Conservation (phyloP, 2,888 invertebrate species). For the Orgyia antiqua region DNA sequence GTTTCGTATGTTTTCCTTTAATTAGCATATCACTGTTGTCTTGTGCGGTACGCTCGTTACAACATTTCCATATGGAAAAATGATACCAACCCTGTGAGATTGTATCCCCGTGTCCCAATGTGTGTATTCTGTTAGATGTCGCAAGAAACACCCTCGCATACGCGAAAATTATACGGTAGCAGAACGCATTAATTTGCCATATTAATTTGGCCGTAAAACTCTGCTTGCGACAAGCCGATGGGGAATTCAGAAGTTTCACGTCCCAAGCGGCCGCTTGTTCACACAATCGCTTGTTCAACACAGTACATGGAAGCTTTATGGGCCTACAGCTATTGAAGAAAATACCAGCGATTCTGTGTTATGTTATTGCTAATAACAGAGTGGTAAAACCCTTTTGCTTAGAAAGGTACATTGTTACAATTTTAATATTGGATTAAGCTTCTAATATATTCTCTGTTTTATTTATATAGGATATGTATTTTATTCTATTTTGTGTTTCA, state of each 20-base stretch:
- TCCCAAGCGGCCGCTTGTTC: slow-evolving; percentile 72
- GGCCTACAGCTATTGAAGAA: slow-evolving; percentile 53
- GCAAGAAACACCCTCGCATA: slow-evolving; percentile 64
- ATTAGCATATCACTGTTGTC: slow-evolving; percentile 76
- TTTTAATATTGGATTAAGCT: slow-evolving; percentile 21
- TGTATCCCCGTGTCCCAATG: slow-evolving; percentile 31
- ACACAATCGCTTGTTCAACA: slow-evolving; percentile 60
- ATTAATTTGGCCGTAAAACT: slow-evolving; percentile 79
- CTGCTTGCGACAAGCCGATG: slow-evolving; percentile 69
- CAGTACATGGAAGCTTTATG: slow-evolving; percentile 46
- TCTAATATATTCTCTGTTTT: slow-evolving; percentile 9
- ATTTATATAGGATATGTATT: too few species aligned
- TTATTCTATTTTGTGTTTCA: too few species aligned
- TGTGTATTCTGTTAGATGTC: slow-evolving; percentile 39
- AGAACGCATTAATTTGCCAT: slow-evolving; percentile 78
- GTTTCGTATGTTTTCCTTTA: slow-evolving; percentile 69
- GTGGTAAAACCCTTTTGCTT: slow-evolving; percentile 44
- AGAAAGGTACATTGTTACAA: slow-evolving; percentile 35
- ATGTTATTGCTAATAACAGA: slow-evolving; percentile 61
- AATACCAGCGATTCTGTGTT: slow-evolving; percentile 48
- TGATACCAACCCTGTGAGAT: slow-evolving; percentile 54
- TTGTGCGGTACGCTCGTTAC: slow-evolving; percentile 61
- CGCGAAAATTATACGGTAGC: slow-evolving; percentile 73
- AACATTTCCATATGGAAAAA: slow-evolving; percentile 78
- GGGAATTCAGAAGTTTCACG: slow-evolving; percentile 70